These are phyloP conservation scores for Boulengeromyrus knoepffleri DNA, from an alignment of 2,113 vertebrate species.

Conservation along the genomic window DNA sequence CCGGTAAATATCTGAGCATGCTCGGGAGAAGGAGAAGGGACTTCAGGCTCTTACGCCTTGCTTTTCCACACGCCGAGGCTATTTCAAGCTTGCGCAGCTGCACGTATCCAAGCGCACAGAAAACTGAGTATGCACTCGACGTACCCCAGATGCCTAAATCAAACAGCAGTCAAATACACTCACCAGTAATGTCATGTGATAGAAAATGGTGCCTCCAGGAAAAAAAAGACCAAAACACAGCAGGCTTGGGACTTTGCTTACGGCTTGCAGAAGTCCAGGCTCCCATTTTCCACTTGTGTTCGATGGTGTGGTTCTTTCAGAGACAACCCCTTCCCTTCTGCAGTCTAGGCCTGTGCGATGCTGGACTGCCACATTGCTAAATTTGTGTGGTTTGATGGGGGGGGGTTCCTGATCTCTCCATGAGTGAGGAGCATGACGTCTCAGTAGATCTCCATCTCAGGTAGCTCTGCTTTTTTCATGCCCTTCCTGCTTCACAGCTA, in stretches of 20 bases:
- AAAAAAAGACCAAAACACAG: not conserved
- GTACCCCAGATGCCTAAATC: not conserved
- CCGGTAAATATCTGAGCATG: not conserved
- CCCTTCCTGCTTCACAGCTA: not conserved
- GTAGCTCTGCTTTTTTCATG: no score
- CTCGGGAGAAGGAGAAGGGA: not conserved
- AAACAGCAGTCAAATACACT: not conserved
- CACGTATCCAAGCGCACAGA: not conserved
- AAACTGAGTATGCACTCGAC: not conserved
- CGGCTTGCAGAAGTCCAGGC: not conserved
- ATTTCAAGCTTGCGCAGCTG: not conserved
- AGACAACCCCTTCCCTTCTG: not conserved
- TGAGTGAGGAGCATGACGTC: not conserved
- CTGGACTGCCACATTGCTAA: not conserved
- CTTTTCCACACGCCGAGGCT: not conserved
- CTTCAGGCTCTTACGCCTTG: not conserved
- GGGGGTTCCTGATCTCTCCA: not conserved
- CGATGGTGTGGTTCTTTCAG: not conserved
- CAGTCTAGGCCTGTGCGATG: not conserved
- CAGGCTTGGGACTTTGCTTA: not conserved
- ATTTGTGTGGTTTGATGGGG: not conserved
- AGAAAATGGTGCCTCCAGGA: not conserved
- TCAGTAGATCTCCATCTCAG: not conserved
- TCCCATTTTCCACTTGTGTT: not conserved
- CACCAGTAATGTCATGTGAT: not conserved